Percentiles rank a stretch among this genome's conserved stretches.
Conservation (phyloP, 2,113 vertebrate genomes). For the Epinephelus fuscoguttatus region DNA sequence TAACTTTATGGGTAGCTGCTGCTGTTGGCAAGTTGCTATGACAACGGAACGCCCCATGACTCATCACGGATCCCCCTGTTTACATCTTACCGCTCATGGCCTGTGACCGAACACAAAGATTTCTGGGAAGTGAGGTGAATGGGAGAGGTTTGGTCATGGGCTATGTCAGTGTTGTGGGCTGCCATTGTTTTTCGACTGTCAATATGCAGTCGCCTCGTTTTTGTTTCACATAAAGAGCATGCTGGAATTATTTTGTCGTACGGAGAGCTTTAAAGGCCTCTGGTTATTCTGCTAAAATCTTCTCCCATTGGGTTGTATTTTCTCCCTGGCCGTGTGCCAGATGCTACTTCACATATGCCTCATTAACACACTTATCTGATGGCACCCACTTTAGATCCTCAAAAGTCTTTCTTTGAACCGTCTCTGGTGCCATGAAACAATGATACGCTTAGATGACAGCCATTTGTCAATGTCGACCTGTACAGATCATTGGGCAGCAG, state of each 20-base stretch:
- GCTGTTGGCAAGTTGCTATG: slow-evolving; percentile 54
- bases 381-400: slow-evolving; percentile 26
- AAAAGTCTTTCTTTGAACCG: slow-evolving; percentile 43
- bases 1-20: slow-evolving; percentile 18
- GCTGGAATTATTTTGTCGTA: background rate
- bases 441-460: slow-evolving; percentile 16
- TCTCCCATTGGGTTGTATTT: background rate
- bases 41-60: slow-evolving; percentile 56
- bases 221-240: background rate
- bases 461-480: slow-evolving; percentile 18
- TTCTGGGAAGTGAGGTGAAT: slow-evolving; percentile 63
- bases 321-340: slow-evolving; percentile 32
- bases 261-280: slow-evolving; percentile 6
- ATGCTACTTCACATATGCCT: slow-evolving; percentile 31
- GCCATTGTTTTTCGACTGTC: slow-evolving; percentile 15
- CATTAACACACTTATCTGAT: slow-evolving; percentile 50
- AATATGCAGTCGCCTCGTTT: background rate
- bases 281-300: slow-evolving; percentile 19
- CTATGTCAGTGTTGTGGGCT: background rate
- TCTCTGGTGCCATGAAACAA: slow-evolving; percentile 25
- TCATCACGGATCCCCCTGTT: slow-evolving; percentile 67
- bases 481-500: slow-evolving; percentile 4
- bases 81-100: slow-evolving; percentile 58
- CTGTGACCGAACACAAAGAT: slow-evolving; percentile 66
- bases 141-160: slow-evolving; percentile 31